phyloP scores from a whole-genome alignment of 2,797 vertebrate genomes.

The Phalanger gymnotis region DNA sequence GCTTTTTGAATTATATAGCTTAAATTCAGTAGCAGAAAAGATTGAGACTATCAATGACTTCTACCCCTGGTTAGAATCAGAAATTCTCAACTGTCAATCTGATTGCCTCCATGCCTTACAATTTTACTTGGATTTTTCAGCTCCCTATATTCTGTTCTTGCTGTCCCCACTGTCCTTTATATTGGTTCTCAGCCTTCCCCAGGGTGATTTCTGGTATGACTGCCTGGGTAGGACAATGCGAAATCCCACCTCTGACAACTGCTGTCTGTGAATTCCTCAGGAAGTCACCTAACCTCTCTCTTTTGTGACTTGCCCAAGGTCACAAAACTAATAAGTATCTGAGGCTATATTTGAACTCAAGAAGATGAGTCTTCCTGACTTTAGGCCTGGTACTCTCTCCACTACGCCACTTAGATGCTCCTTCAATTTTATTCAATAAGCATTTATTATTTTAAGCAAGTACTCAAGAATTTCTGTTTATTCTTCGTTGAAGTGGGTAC shows the following conservation, averaged over 20 bases:
- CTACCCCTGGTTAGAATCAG: constrained; percentile 44
- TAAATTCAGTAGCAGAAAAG: constrained; percentile 35
- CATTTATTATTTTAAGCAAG: neutral
- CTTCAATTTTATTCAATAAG: neutral
- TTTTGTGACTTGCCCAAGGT: neutral
- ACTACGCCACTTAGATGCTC: neutral
- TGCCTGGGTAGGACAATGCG: neutral
- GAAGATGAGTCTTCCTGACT: neutral
- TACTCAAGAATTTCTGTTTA: neutral
- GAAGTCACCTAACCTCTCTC: neutral
- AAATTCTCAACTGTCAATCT: neutral
- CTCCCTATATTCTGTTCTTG: neutral
- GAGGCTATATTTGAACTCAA: neutral
- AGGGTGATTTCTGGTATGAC: neutral
- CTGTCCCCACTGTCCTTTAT: neutral
- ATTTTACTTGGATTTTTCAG: neutral
- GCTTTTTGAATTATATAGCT: constrained; percentile 43
- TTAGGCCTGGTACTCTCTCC: neutral
- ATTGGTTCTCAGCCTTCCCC: neutral
- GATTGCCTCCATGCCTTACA: neutral
- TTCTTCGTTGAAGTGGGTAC: neutral
- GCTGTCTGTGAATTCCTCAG: neutral
- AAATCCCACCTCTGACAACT: neutral
- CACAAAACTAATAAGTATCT: too few species aligned
- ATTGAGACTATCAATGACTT: constrained; percentile 36